A percentile compares a stretch with the other conserved stretches of the same genome.
Evolutionary conservation across 2,797 vertebrate genomes (phyloP).

Genomic region (Alosa sapidissima): DNA sequence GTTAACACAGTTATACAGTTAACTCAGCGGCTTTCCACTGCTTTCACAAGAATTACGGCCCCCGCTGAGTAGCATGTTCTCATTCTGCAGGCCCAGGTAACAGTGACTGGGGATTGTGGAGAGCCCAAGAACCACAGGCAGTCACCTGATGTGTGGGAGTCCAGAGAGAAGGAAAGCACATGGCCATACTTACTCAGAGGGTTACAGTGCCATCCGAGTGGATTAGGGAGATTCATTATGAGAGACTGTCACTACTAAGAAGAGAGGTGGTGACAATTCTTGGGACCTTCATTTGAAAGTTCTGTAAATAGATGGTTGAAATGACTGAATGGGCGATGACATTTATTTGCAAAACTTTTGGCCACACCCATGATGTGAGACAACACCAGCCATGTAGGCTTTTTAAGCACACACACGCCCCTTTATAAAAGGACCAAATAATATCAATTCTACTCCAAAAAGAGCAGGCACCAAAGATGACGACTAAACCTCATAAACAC

Average conservation of each 20-base stretch:
- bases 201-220: not conserved
- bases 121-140: not conserved
- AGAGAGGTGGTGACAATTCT: not conserved
- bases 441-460: not conserved
- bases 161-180: not conserved
- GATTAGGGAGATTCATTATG: not conserved
- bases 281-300: not conserved
- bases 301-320: not conserved
- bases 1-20: not conserved
- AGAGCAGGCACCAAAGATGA: not conserved
- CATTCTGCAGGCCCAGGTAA: slow-evolving; percentile 32
- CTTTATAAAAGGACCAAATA: too few relatives aligned
- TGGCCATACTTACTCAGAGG: not conserved
- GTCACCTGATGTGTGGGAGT: slow-evolving; percentile 5
- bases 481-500: not conserved
- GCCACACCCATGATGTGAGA: not conserved
- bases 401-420: too few relatives aligned
- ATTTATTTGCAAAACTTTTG: not conserved
- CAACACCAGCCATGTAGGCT: not conserved
- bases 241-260: slow-evolving; percentile 38
- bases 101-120: slow-evolving; percentile 28
- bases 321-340: not conserved
- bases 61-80: too few relatives aligned
- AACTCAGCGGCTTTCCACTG: not conserved
- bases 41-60: not conserved